Percentiles rank a stretch among this genome's conserved stretches.
Evolutionary conservation across 2,113 vertebrate genomes (phyloP).

Genomic region (Apistogramma diplotaenia): DNA sequence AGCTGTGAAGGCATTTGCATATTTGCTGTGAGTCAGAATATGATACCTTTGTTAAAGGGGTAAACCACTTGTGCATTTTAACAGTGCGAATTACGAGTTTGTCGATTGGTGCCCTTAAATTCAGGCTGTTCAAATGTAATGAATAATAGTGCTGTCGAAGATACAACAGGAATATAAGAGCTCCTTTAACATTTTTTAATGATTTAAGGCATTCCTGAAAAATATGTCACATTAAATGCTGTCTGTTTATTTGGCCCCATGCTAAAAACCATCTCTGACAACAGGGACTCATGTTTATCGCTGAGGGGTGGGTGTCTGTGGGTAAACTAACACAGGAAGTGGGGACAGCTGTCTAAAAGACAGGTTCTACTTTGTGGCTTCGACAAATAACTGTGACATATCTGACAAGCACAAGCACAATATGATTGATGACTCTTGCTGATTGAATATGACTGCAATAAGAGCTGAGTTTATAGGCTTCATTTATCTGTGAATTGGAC

Average conservation of each 20-base stretch:
- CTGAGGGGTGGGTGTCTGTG: slow-evolving; percentile 42
- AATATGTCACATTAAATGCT: background rate
- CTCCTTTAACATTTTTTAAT: background rate
- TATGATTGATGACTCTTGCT: slow-evolving; percentile 8
- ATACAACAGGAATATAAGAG: background rate
- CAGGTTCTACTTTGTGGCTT: slow-evolving; percentile 59
- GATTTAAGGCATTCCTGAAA: background rate
- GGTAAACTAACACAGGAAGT: slow-evolving; percentile 74
- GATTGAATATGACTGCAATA: background rate
- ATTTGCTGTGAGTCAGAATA: slow-evolving; percentile 44
- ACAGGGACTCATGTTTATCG: background rate
- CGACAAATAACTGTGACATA: slow-evolving; percentile 61
- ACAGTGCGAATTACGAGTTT: slow-evolving; percentile 7
- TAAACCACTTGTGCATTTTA: slow-evolving; percentile 53
- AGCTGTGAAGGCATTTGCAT: slow-evolving; percentile 66
- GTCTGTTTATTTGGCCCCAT: background rate
- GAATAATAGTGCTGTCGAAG: background rate
- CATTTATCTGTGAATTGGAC: slow-evolving; percentile 2
- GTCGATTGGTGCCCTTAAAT: slow-evolving; percentile 7
- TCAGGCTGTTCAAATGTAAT: background rate
- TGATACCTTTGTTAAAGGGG: slow-evolving; percentile 56
- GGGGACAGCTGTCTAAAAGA: slow-evolving; percentile 65
- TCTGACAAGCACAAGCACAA: slow-evolving; percentile 1
- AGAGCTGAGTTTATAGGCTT: background rate
- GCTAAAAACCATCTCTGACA: background rate